Evolutionary conservation across 1,140 invertebrate species (phyloP).

Genomic region (Nasonia longicornis): DNA sequence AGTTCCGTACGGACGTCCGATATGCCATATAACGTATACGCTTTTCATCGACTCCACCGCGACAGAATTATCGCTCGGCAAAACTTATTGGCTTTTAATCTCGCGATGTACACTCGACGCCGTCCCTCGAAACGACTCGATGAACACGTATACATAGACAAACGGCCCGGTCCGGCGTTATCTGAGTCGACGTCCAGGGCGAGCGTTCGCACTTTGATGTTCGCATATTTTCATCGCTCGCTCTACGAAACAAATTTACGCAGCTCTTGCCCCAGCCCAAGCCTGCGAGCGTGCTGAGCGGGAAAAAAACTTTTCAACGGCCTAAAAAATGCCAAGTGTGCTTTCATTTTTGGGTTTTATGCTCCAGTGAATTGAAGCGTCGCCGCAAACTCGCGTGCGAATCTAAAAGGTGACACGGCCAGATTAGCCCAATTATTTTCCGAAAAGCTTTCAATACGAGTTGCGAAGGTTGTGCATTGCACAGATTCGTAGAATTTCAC

Average conservation of each 20-base stretch:
- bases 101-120: neutral
- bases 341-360: neutral
- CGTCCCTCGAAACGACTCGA: neutral
- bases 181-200: neutral
- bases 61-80: neutral
- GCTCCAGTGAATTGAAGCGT: neutral
- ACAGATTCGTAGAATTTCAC: too few relatives aligned
- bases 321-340: neutral
- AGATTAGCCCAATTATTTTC: neutral
- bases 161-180: neutral
- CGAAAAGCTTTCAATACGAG: neutral
- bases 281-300: too few relatives aligned
- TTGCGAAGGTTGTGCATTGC: neutral
- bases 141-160: neutral
- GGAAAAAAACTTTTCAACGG: neutral
- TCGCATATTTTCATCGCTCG: neutral
- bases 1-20: neutral
- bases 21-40: neutral
- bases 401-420: neutral
- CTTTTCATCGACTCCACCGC: neutral
- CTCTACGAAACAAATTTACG: neutral
- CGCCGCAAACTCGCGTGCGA: neutral
- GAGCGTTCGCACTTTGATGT: neutral
- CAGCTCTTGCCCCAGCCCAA: too few relatives aligned
- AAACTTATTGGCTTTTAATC: constrained; percentile 2